Conservation (phyloP, 23 tunicate species). For the Halocynthia roretzi region DNA sequence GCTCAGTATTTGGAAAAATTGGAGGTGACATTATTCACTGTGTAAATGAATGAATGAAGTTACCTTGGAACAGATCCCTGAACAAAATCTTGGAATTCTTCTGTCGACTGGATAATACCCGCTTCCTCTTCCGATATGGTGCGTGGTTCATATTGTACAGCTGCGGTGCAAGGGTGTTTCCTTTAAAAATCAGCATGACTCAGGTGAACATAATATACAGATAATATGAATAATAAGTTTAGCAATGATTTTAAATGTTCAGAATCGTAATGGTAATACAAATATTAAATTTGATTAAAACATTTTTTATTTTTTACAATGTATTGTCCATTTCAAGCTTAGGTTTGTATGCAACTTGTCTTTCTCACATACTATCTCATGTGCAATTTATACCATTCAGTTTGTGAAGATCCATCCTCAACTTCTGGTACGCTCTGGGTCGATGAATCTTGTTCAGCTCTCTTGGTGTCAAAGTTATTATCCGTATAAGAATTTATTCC, state of each 20-base stretch:
- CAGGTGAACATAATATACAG: not conserved
- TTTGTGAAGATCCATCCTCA: slow-evolving; percentile 56
- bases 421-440: slow-evolving; percentile 71
- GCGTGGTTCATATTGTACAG: slow-evolving; percentile 77
- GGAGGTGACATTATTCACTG: too few species aligned
- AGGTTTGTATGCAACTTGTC: too few species aligned
- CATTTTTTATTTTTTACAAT: too few species aligned
- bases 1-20: too few species aligned
- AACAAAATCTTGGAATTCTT: slow-evolving; percentile 39
- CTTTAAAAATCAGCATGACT: slow-evolving; percentile 18
- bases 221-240: too few species aligned
- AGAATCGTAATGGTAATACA: too few species aligned
- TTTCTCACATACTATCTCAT: not conserved
- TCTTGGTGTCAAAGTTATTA: slow-evolving; percentile 35
- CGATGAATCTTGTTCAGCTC: slow-evolving; percentile 48
- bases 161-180: slow-evolving; percentile 81
- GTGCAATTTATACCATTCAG: slow-evolving; percentile 35
- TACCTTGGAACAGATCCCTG: slow-evolving; percentile 55
- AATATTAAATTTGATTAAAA: too few species aligned
- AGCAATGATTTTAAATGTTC: too few species aligned
- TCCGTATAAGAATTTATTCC: slow-evolving; percentile 51
- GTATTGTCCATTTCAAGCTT: too few species aligned
- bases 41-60: not conserved
- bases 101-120: slow-evolving; percentile 20
- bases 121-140: slow-evolving; percentile 41